Evolutionary conservation across 1,140 invertebrate species (phyloP).

Genomic region (Aphelenchoides besseyi): DNA sequence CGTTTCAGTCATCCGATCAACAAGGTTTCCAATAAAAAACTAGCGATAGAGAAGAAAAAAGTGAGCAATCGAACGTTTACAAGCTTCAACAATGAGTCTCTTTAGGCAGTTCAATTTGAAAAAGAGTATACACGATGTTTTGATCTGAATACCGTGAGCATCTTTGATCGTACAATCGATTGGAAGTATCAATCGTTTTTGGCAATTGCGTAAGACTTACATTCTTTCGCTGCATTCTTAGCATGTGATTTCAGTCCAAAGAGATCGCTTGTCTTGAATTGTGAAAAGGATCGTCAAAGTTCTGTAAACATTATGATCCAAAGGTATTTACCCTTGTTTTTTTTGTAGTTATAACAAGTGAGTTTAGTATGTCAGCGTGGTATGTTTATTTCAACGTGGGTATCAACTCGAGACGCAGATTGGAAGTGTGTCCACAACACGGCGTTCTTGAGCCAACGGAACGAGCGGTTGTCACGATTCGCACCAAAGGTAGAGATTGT

Average conservation of each 20-base stretch:
- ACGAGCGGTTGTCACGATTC: slow-evolving; percentile 13
- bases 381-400: slow-evolving; percentile 21
- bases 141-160: neutral
- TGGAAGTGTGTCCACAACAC: neutral
- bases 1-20: slow-evolving; percentile 5
- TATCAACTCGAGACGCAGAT: neutral
- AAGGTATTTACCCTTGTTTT: no score
- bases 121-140: neutral
- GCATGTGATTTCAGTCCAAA: slow-evolving; percentile 7
- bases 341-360: no score
- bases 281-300: neutral
- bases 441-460: neutral
- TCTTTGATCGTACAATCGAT: slow-evolving; percentile 11
- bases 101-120: slow-evolving; percentile 17
- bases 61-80: neutral
- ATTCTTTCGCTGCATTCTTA: neutral
- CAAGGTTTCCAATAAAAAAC: neutral
- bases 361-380: slow-evolving; percentile 16
- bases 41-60: neutral
- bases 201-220: neutral
- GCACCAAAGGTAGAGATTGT: neutral
- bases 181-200: slow-evolving; percentile 12
- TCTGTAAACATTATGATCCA: slow-evolving; percentile 13
- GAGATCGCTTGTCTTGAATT: slow-evolving; percentile 11
- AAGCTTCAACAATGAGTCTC: neutral